Evolutionary conservation across 2,888 invertebrate genomes (phyloP).

Genomic region (Melanotus villosus): DNA sequence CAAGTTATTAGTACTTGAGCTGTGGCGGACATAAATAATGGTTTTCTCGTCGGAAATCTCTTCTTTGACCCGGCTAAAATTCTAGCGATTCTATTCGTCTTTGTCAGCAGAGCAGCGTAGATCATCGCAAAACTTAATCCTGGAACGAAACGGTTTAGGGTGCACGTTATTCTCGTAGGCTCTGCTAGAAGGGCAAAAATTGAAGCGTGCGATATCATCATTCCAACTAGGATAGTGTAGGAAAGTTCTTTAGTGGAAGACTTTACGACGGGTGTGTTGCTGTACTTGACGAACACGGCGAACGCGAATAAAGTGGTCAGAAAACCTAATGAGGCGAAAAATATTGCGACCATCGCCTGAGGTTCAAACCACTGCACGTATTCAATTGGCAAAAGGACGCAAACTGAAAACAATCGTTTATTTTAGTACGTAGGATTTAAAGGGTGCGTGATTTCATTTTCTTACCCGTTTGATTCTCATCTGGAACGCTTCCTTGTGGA

Average conservation of each 20-base stretch:
- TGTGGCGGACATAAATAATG: conserved; percentile 75
- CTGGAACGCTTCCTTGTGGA: conserved; percentile 76
- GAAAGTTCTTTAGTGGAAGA: conserved; percentile 77
- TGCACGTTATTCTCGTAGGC: conserved; percentile 73
- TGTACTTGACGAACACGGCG: conserved; percentile 76
- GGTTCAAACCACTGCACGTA: conserved; percentile 75
- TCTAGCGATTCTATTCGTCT: conserved; percentile 83
- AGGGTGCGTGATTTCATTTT: conserved; percentile 37
- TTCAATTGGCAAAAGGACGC: conserved; percentile 74
- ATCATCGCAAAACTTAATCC: conserved; percentile 81
- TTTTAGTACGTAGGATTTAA: conserved; percentile 9
- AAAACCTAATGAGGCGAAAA: conserved; percentile 75
- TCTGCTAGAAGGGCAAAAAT: conserved; percentile 78
- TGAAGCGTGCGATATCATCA: conserved; percentile 72
- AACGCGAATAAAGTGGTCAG: conserved; percentile 74
- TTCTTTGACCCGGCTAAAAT: conserved; percentile 82
- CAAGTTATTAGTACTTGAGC: conserved; percentile 76
- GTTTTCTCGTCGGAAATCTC: conserved; percentile 79
- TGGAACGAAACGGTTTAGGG: conserved; percentile 68
- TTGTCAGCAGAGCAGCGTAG: conserved; percentile 81
- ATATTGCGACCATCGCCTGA: conserved; percentile 75
- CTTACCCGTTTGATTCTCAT: conserved; percentile 74
- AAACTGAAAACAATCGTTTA: conserved; percentile 66
- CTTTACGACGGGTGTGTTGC: conserved; percentile 85
- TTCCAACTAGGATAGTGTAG: conserved; percentile 79